Percentiles rank a stretch among this genome's conserved stretches.
Conservation (phyloP, 1,140 invertebrate species). For the Pachypeltis micranthus region DNA sequence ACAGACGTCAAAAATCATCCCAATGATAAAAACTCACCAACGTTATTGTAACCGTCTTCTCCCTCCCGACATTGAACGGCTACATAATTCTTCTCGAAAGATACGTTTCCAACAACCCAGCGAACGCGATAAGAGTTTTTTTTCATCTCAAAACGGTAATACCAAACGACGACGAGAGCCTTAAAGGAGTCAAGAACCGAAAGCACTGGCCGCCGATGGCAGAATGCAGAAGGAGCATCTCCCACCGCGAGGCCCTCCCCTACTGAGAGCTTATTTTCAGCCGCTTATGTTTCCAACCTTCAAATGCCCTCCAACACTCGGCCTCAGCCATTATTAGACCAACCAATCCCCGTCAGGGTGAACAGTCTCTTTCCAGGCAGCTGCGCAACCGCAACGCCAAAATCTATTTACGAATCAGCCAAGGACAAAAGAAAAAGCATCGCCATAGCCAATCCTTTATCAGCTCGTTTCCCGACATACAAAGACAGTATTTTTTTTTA, state of each 20-base stretch:
- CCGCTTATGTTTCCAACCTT: neutral
- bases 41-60: neutral
- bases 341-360: slow-evolving; percentile 4
- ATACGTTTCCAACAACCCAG: too few relatives aligned
- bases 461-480: too few relatives aligned
- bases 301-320: neutral
- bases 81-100: neutral
- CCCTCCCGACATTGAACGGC: neutral
- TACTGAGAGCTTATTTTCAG: slow-evolving; percentile 5
- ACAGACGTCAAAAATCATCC: neutral
- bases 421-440: too few relatives aligned
- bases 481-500: too few relatives aligned
- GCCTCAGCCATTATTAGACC: slow-evolving; percentile 16
- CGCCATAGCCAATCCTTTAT: too few relatives aligned
- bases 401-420: neutral
- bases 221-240: too few relatives aligned
- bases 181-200: neutral
- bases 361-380: slow-evolving; percentile 13
- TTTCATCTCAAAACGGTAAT: too few relatives aligned
- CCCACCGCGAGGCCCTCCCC: neutral
- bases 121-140: too few relatives aligned
- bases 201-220: neutral
- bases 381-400: neutral
- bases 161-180: neutral
- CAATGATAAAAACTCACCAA: neutral